Evolutionary conservation across 92 coral and sea anemone species (phyloP), one percentile per base, ranked within the genome.

Genomic region (Actinernus sp.): DNA sequence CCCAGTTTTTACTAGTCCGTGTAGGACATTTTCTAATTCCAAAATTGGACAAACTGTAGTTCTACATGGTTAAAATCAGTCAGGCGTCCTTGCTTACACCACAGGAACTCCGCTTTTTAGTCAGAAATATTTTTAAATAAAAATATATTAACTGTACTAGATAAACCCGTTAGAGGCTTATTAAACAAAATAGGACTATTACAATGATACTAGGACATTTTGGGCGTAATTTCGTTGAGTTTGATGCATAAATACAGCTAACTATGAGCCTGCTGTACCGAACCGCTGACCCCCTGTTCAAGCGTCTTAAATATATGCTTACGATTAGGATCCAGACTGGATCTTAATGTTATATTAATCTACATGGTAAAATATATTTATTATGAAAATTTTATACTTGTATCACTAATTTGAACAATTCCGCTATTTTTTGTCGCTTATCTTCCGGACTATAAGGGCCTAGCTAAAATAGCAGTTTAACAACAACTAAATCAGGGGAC

Each of bases 321-420:
- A 58, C 40, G 65, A 58, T 55, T 31, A 55, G 61, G 61, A 55
- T 55, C 61, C 61, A 55, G 41, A 55, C 1, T n/a, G 23, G 2
- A 34, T 1, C 31, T 58, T 22, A 20, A 5, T 37, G 65, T 7
- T 0, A 58, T 58, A 3, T 34, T 2, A 58, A 58, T 36, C 65
- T 0, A 55, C 40, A 3, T 19, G 24, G 26, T 16, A 55, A 55
- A 55, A 55, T 39, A 44, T 28, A 13, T 44, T 55, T 30, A 55
- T 55, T 31, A 39, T 3, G 40, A 55, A 55, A 29, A 55, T 55
- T 55, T 55, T 33, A 58, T 49, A 34, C 64, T 58, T 58, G 64
- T 58, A 58, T 58, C 64, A 58, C 64, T 37, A 19, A 58, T 34
- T 58, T 58, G 47, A 58, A 58, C 64, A 58, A 58, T 58, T 36